phyloP scores from a whole-genome alignment of 2,797 vertebrate genomes.

The Takifugu rubripes region DNA sequence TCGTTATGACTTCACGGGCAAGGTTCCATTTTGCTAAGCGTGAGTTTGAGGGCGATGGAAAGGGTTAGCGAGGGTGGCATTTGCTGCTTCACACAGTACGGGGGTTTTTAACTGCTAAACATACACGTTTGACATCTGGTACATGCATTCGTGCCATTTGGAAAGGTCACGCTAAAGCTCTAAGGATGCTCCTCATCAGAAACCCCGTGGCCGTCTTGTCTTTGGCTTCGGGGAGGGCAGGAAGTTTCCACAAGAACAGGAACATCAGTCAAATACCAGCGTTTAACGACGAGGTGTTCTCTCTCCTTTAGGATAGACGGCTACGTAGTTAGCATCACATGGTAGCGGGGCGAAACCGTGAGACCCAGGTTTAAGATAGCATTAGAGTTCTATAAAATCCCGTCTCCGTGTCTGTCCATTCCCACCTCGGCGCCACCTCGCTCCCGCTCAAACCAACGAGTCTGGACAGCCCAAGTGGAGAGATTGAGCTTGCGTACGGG shows the following conservation, averaged over 20 bases:
- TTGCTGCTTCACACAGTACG: conserved; percentile 1
- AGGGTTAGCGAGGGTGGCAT: conserved; percentile 23
- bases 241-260: too few relatives aligned
- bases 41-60: conserved; percentile 5
- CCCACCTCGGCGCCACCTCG: conserved; percentile 11
- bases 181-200: neutral
- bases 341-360: too few relatives aligned
- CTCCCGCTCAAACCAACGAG: too few relatives aligned
- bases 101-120: neutral
- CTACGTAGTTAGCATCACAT: too few relatives aligned
- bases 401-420: neutral
- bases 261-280: neutral
- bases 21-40: conserved; percentile 8
- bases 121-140: conserved; percentile 8
- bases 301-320: too few relatives aligned
- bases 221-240: too few relatives aligned
- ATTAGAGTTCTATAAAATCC: too few relatives aligned
- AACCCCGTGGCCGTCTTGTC: too few relatives aligned
- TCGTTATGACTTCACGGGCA: conserved; percentile 5
- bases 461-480: neutral
- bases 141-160: conserved; percentile 8
- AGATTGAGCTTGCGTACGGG: conserved; percentile 15
- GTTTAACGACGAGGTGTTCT: too few relatives aligned
- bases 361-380: too few relatives aligned
- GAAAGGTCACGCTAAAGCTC: conserved; percentile 39